These are phyloP conservation scores for Tyto alba DNA, from an alignment of 2,113 vertebrate genomes.

Conservation along the genomic window DNA sequence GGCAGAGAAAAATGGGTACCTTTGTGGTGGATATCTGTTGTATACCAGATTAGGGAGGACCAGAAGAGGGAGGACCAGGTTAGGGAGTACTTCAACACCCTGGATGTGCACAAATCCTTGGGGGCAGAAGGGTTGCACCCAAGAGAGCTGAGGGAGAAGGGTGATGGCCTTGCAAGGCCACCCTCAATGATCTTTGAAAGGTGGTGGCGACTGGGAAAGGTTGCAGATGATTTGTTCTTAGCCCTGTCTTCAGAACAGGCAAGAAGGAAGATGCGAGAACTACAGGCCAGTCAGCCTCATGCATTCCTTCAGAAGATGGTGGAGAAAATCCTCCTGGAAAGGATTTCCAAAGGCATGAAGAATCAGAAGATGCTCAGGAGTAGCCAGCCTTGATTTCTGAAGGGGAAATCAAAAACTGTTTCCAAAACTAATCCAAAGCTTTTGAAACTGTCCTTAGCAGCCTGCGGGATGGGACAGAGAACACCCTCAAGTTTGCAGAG, in stretches of 20 bases:
- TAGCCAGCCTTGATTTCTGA: background rate
- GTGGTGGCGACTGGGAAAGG: background rate
- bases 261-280: background rate
- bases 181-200: background rate
- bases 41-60: background rate
- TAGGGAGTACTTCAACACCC: background rate
- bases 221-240: background rate
- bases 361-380: background rate
- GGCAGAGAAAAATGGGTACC: background rate
- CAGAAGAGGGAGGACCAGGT: background rate
- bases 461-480: background rate
- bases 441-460: background rate
- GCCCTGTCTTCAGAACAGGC: background rate
- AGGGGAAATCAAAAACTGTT: background rate
- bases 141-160: background rate
- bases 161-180: background rate
- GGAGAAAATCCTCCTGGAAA: background rate
- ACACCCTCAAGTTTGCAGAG: background rate
- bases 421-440: background rate
- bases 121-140: background rate
- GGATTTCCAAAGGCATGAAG: background rate
- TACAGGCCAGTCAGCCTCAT: background rate
- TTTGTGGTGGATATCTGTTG: background rate
- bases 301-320: background rate
- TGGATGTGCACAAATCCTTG: background rate